Base-by-base conservation (phyloP, 1,140 invertebrate species). In the Liolophura sinensis region DNA sequence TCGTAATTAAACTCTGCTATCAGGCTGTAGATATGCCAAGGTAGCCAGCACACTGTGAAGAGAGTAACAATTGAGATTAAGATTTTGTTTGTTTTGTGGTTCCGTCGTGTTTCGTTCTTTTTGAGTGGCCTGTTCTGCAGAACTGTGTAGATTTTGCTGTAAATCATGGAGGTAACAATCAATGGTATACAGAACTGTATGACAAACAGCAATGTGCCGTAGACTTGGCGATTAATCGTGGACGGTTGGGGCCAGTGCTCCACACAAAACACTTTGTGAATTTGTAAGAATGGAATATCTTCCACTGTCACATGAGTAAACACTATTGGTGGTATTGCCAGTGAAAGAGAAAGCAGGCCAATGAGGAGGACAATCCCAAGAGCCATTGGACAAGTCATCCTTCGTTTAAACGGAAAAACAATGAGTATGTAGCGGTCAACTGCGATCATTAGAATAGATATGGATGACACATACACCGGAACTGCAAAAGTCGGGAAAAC, bases 41-140 rank as follows among this genome's bases (percentile, higher is more conserved):
- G 83, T 47, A 80, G 67, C 82, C 82, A 99, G 18, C 92, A 97
- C 0, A 94, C 85, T 0, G 93, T 92, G 80, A 99, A 99, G 25
- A 97, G 92, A 0, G 90, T 88, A 0, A 98, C 96, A 92, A 99
- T 99, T 0, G 94, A 90, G 67, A 98, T 95, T 1, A 99, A 86
- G 93, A 98, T 99, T 69, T 93, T 88, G 69, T 88, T 90, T 49
- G 88, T 89, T 65, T 87, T 78, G 69, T 93, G 92, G 9, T 93
- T 95, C 54, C 92, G 86, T 22, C 70, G 60, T 14, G 71, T 78
- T 63, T 81, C 79, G 51, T 74, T 70, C 67, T 77, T 76, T 64
- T 77, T 78, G 16, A 78, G 55, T 12, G 78, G 77, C 40, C 81
- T 56, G 25, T 77, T 73, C 56, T 68, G 69, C 18, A 85, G 69